Conservation (phyloP, 92 coral and sea anemone genomes). For the Nematostella vectensis region DNA sequence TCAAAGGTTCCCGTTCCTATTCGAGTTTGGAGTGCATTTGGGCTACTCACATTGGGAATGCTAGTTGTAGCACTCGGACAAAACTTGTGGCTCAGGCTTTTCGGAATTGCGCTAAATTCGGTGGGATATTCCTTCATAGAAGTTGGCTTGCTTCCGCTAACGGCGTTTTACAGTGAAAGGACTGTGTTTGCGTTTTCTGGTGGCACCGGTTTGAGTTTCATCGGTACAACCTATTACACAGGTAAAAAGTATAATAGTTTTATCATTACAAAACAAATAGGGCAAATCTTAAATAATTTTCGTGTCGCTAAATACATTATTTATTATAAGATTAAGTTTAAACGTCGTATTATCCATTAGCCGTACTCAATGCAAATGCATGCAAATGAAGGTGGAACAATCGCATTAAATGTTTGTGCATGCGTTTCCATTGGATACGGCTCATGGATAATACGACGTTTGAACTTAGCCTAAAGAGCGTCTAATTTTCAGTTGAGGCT, state of each 20-base stretch:
- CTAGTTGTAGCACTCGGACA: background rate
- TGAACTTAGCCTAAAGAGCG: no score
- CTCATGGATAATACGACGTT: no score
- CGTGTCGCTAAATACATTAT: no score
- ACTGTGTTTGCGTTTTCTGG: slow-evolving; percentile 1
- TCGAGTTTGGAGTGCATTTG: background rate
- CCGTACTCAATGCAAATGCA: no score
- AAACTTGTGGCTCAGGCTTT: background rate
- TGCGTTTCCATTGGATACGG: no score
- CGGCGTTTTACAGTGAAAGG: slow-evolving; percentile 3
- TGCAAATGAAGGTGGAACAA: no score
- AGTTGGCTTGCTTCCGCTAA: background rate
- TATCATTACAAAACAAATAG: background rate
- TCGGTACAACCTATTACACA: background rate
- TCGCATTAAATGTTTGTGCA: no score
- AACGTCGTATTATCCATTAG: no score
- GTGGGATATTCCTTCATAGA: slow-evolving; percentile 2
- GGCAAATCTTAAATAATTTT: no score
- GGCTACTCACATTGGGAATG: background rate
- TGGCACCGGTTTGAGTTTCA: slow-evolving; percentile 1
- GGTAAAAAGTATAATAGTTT: no score
- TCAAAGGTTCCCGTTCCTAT: background rate
- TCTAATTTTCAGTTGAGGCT: no score
- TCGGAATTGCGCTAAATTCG: background rate
- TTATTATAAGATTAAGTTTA: no score